Evolutionary conservation across 2,113 vertebrate genomes (phyloP), one percentile per base, ranked within the genome.

Genomic region (Passer domesticus): DNA sequence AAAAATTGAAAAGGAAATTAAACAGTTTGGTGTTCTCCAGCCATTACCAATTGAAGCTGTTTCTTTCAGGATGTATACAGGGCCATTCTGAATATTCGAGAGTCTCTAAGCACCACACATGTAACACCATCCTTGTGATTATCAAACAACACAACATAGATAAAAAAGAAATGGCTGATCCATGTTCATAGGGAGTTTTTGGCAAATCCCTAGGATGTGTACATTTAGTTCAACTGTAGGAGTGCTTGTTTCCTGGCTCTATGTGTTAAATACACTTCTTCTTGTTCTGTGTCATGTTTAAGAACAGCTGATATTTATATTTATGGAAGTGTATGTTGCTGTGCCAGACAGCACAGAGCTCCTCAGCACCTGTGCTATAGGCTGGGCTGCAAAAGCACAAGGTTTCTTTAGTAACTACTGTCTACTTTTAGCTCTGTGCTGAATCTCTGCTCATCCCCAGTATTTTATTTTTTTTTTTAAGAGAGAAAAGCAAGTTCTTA

Each of bases 291-390:
- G 87, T 85, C 79, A 52, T 93, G 76, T 88, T 87, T 86, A 94
- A 96, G 94, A 95, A 92, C 93, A 96, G 94, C 88, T 96, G 90
- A 90, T 95, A 89, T 92, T 97, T 97, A 78, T 86, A 92, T 90
- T 96, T 96, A 83, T 95, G 83, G 83, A 59, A 96, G 56, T 69
- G 31, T 70, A 67, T 67, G 25, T 86, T 88, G 50, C 90, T 74
- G 43, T 81, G 85, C 94, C 93, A 95, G 85, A 87, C 92, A 93
- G 86, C 76, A 86, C 88, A 94, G 89, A 87, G 63, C 58, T 96
- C 69, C 68, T 64, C 64, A 87, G 69, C 85, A 95, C 93, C 96
- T 96, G 95, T 93, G 90, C 88, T 93, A 83, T 81, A 90, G 73
- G 73, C 92, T 93, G 76, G 83, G 96, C 92, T 96, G 88, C 85